Percentiles rank a stretch among this genome's conserved stretches.
phyloP scores from a whole-genome alignment of 2,888 invertebrate genomes.

The Eustalomyia histrio region DNA sequence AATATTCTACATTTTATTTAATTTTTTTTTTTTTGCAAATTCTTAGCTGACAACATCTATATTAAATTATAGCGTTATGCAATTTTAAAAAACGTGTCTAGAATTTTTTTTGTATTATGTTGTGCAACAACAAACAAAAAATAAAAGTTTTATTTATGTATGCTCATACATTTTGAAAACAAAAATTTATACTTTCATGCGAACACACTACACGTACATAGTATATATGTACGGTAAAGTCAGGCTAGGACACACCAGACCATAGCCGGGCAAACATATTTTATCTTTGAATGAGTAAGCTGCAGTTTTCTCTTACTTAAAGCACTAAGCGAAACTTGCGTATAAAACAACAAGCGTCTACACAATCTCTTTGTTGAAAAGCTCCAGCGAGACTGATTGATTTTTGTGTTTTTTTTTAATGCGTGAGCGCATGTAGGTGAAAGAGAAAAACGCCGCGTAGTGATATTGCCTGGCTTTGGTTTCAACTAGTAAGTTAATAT shows the following conservation, averaged over 20 bases:
- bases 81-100: conserved; percentile 71
- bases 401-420: no score
- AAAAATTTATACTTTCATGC: conserved; percentile 15
- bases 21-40: conserved; percentile 3
- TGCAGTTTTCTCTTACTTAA: no score
- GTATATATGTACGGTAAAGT: background rate
- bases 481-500: no score
- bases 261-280: no score
- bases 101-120: conserved; percentile 59
- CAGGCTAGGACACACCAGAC: background rate
- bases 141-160: conserved; percentile 58
- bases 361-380: no score
- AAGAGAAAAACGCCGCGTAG: no score
- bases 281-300: no score
- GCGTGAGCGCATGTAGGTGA: no score
- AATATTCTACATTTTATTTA: background rate
- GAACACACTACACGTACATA: background rate
- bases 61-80: conserved; percentile 73
- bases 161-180: conserved; percentile 47
- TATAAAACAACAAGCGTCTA: no score
- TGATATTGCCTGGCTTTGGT: no score
- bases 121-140: conserved; percentile 51
- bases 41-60: conserved; percentile 67
- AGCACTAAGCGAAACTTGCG: no score
- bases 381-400: no score